Evolutionary conservation across 2,113 vertebrate species (phyloP), one percentile per base, ranked within the genome.

Genomic region (Elachura formosa): DNA sequence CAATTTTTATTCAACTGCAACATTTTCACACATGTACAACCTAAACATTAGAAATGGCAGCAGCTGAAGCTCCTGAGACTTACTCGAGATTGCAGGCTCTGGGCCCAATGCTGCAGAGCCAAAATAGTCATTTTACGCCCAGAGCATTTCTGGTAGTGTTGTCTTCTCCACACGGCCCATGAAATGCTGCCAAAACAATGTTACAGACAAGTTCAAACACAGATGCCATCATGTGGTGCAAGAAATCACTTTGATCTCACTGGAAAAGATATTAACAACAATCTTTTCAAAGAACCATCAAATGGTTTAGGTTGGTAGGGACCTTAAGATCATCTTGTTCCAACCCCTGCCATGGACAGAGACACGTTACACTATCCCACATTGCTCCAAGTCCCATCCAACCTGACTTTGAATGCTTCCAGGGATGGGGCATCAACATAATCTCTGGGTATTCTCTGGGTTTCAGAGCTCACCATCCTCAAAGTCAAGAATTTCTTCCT

Each of bases 111-210:
- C 75, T 97, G 98, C 61, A 98, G 79, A 19, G 98, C 98, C 68
- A 96, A 79, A 23, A 95, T 80, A 15, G 97, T 97, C 83, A 98
- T 97, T 55, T 89, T 36, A 21, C 4, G 76, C 38, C 86, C 41
- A 46, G 61, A 6, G 19, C 4, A 73, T 25, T 66, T 94, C 71
- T 95, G 96, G 86, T 91, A 94, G 52, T 97, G 69, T 29, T 18
- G 97, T 20, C 33, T 67, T 63, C 95, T 97, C 99, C 99, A 99
- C 68, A 93, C 49, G 6, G 54, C 93, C 99, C 99, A 99, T 0
- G 93, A 94, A 40, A 95, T n/a, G 31, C 99, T 99, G 97, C 36
- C 76, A 73, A 86, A 89, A 77, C 38, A 94, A 94, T 0, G 16
- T 29, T 62, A 81, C 36, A 94, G 61, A 96, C 5, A 54, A 6